Conservation (phyloP, 2,888 invertebrate species). For the Cordilura impudica region DNA sequence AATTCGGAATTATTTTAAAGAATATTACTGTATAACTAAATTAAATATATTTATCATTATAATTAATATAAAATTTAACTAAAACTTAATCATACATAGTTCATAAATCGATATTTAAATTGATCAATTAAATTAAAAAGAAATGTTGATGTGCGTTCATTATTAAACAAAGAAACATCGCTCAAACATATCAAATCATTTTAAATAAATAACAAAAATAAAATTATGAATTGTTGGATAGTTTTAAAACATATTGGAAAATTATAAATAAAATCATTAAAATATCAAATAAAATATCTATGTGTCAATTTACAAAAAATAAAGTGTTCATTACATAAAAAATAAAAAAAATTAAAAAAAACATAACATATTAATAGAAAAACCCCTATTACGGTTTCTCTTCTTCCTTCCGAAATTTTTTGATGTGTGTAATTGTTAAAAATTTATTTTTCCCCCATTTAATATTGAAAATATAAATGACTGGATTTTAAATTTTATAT, state of each 20-base stretch:
- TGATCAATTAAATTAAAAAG: background rate
- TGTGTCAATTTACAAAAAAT: conserved; percentile 46
- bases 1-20: too few species aligned
- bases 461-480: background rate
- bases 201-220: conserved; percentile 9
- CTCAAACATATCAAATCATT: conserved; percentile 55
- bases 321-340: conserved; percentile 22
- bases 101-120: background rate
- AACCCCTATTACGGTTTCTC: background rate
- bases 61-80: background rate
- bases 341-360: background rate
- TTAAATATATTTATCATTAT: background rate
- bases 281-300: conserved; percentile 1
- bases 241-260: conserved; percentile 30
- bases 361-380: background rate
- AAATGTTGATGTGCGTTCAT: conserved; percentile 39
- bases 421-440: background rate
- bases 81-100: background rate
- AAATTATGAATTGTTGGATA: conserved; percentile 50
- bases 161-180: conserved; percentile 28
- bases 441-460: background rate
- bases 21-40: too few species aligned
- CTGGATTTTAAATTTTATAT: conserved; percentile 26
- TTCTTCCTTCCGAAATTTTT: background rate
- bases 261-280: background rate